Conservation (phyloP, 23 tunicate species). For the Diplosoma virens region DNA sequence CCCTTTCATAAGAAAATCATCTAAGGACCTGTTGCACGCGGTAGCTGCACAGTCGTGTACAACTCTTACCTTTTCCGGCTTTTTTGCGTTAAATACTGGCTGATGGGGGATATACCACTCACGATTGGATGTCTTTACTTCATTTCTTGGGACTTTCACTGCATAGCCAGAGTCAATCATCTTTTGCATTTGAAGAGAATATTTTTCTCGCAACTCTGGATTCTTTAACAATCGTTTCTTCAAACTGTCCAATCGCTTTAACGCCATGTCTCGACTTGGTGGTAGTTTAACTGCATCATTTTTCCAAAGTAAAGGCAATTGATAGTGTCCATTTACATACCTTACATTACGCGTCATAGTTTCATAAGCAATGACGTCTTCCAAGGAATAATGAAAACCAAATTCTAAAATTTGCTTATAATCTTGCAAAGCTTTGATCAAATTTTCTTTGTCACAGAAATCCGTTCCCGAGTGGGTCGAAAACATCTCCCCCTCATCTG, state of each 20-base stretch:
- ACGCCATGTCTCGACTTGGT: constrained; percentile 1
- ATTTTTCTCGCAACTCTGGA: not conserved
- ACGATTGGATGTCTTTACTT: not conserved
- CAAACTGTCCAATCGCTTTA: not conserved
- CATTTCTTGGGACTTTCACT: not conserved
- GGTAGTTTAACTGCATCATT: not conserved
- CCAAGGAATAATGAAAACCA: not conserved
- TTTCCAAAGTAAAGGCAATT: constrained; percentile 16
- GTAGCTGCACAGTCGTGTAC: constrained; percentile 13
- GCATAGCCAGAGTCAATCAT: not conserved
- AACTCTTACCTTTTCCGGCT: constrained; percentile 24
- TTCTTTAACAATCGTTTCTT: not conserved
- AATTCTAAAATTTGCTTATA: not conserved
- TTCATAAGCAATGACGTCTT: constrained; percentile 10
- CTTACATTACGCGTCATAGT: not conserved
- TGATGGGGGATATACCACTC: constrained; percentile 12
- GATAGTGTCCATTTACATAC: constrained; percentile 1
- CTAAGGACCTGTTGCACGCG: not conserved
- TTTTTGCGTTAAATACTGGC: constrained; percentile 2
- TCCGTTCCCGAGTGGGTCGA: not conserved
- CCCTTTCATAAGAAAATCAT: constrained; percentile 23
- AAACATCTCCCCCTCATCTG: constrained; percentile 15
- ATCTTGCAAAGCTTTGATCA: not conserved
- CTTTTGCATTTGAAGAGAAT: not conserved
- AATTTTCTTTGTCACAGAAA: not conserved